These are phyloP conservation scores for Nycticebus coucang DNA, from an alignment of 2,113 vertebrate genomes.

Conservation along the genomic window DNA sequence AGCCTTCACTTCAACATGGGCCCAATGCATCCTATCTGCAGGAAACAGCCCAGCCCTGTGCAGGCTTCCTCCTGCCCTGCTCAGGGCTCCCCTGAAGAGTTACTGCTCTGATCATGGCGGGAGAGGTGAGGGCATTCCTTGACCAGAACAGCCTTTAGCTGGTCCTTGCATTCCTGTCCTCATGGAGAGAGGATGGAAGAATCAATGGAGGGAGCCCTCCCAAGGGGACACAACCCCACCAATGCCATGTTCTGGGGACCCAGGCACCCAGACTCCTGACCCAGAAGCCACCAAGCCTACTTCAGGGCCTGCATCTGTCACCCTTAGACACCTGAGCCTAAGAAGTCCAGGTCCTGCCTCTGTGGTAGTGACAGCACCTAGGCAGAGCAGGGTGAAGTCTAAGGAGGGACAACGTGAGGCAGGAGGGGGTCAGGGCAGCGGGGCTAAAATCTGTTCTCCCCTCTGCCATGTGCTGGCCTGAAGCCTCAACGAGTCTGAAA, in stretches of 20 bases:
- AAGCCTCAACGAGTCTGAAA: not conserved
- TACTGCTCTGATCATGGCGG: no score
- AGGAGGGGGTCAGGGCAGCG: rapidly evolving
- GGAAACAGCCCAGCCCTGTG: not conserved
- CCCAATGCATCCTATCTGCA: not conserved
- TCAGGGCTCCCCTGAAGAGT: not conserved
- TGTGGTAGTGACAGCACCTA: not conserved
- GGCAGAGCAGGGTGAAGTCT: not conserved
- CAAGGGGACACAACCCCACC: not conserved
- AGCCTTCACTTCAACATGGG: no score
- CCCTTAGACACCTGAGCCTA: not conserved
- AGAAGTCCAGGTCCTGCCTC: no score
- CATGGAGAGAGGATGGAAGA: no score
- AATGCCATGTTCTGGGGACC: not conserved
- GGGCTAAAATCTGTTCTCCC: not conserved
- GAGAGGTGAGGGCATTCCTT: not conserved
- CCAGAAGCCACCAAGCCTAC: no score
- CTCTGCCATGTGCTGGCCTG: not conserved
- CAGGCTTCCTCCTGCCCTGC: not conserved
- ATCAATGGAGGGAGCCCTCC: rapidly evolving
- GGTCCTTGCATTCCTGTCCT: no score
- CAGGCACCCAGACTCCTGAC: not conserved
- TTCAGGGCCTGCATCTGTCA: not conserved
- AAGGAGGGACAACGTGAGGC: rapidly evolving
- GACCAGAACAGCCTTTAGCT: not conserved